Evolutionary conservation across 1,140 invertebrate species (phyloP).

Genomic region (Parapsyche elsis): DNA sequence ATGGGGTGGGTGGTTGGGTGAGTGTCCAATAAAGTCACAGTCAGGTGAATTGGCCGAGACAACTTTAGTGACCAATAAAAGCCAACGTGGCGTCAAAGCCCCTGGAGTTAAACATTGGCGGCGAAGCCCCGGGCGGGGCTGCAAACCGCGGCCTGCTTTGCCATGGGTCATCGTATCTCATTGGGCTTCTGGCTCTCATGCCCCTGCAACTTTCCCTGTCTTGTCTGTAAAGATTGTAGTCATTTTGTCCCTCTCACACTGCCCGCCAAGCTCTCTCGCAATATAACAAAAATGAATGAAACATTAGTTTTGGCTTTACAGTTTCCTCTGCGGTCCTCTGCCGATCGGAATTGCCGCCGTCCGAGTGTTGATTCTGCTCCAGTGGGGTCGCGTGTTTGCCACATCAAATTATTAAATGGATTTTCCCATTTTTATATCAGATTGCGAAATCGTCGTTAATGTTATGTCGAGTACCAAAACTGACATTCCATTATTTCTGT

Average conservation of each 20-base stretch:
- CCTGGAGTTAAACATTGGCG: background rate
- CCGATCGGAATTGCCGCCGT: constrained; percentile 51
- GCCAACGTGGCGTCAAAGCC: constrained; percentile 39
- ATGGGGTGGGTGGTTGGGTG: background rate
- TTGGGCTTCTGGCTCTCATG: constrained; percentile 29
- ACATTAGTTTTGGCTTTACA: constrained; percentile 56
- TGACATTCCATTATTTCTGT: no score
- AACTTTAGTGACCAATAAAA: constrained; percentile 49
- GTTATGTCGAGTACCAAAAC: no score
- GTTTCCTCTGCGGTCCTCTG: constrained; percentile 54
- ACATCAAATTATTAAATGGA: no score
- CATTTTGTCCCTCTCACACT: constrained; percentile 13
- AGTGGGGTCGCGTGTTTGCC: constrained; percentile 20
- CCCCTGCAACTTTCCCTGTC: constrained; percentile 15
- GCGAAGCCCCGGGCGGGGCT: background rate
- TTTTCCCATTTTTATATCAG: no score
- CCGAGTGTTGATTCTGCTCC: constrained; percentile 46
- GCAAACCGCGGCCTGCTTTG: constrained; percentile 49
- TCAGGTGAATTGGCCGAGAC: constrained; percentile 26
- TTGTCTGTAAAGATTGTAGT: background rate
- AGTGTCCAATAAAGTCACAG: constrained; percentile 17
- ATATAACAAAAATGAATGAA: constrained; percentile 58
- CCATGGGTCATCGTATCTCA: constrained; percentile 55
- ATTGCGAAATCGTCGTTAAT: no score
- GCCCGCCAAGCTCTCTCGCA: constrained; percentile 44